Evolutionary conservation across 2,797 vertebrate species (phyloP), one percentile per base, ranked within the genome.

Genomic region (Poecilia picta): DNA sequence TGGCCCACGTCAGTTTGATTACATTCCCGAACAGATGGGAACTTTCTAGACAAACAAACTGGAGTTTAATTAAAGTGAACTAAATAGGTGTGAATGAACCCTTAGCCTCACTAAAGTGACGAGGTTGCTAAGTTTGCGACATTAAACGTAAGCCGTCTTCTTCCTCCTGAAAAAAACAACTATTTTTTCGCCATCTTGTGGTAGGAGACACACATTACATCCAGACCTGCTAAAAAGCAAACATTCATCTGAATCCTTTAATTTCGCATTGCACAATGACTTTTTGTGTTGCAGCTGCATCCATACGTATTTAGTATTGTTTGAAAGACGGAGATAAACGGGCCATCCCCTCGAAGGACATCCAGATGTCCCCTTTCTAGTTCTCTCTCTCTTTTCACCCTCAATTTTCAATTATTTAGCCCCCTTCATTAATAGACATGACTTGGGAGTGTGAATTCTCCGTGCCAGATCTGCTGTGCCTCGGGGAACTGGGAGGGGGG

Each of bases 361-460:
- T 64, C 59, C 31, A 64, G 59, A 64, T 62, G 59, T 20, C 59
- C 59, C 59, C 31, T 36, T 36, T 36, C 12, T 59, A 59, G 12
- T 59, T 59, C n/a, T 31, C 12, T 31, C n/a, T 28, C 12, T 59
- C 31, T 36, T 64, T 36, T 64, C 59, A 36, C n/a, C 15, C 59
- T 18, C 3, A 31, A 1, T 64, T 33, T 36, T 62, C 28, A 36
- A 62, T 64, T 36, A 64, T 64, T 64, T 83, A 93, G 85, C 79
- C 75, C 64, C 77, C 86, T 64, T 93, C 88, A 91, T 93, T 94
- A 93, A 91, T 89, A 91, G 85, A 92, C 88, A 83, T 81, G 87
- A 85, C 87, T 87, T 81, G 81, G 77, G 80, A 1, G 25, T 0
- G 47, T 87, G 75, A 87, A 87, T 91, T 92, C 87, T 91, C 84